phyloP scores from a whole-genome alignment of 2,113 vertebrate genomes.

The Orycteropus afer region DNA sequence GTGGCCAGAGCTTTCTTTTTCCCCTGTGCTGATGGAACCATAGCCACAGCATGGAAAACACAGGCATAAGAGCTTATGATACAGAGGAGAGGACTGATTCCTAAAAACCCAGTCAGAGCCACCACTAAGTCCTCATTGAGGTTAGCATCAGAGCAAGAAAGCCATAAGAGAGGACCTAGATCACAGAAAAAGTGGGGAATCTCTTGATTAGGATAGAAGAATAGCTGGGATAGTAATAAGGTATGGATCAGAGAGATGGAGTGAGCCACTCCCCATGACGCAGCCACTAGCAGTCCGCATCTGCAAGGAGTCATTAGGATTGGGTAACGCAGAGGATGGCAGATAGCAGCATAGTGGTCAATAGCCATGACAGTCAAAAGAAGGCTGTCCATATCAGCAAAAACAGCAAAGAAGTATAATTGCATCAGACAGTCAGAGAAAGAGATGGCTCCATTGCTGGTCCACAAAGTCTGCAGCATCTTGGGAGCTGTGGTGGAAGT shows the following conservation, averaged over 20 bases:
- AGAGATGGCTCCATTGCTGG: neutral
- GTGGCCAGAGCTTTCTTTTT: conserved; percentile 37
- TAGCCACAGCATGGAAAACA: conserved; percentile 26
- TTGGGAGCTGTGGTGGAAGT: conserved; percentile 20
- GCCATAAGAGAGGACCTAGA: neutral
- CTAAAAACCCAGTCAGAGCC: conserved; percentile 14
- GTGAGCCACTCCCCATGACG: conserved; percentile 22
- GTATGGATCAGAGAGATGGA: conserved; percentile 1
- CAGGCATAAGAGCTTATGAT: neutral
- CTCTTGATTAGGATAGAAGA: conserved; percentile 2
- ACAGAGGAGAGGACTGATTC: conserved; percentile 32
- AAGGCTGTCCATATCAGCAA: conserved; percentile 54
- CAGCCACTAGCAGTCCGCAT: neutral
- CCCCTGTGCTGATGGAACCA: neutral
- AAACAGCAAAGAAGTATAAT: conserved; percentile 50
- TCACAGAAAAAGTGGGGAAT: conserved; percentile 61
- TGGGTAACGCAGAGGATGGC: conserved; percentile 27
- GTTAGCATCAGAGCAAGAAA: conserved; percentile 21
- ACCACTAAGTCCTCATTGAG: neutral
- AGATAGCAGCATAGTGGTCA: conserved; percentile 36
- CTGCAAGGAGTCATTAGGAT: conserved; percentile 32
- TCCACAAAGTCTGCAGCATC: conserved; percentile 21
- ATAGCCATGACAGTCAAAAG: conserved; percentile 35
- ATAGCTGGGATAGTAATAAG: neutral
- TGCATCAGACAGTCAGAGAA: conserved; percentile 43